phyloP scores from a whole-genome alignment of 2,113 vertebrate genomes.

The Tursiops truncatus region DNA sequence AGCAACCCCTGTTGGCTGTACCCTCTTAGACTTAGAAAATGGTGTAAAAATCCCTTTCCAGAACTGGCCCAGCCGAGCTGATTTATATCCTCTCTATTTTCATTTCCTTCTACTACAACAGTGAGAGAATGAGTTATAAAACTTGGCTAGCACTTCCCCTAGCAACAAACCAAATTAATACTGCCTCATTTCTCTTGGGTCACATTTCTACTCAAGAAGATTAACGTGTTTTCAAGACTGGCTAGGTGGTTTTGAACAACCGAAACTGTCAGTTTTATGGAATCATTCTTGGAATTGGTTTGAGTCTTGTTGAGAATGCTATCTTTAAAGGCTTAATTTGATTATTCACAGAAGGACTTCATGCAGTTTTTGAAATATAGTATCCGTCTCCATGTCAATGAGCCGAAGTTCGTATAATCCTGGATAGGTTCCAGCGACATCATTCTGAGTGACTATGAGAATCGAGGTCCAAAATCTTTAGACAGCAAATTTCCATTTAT shows the following conservation, averaged over 20 bases:
- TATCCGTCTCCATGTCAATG: slow-evolving; percentile 39
- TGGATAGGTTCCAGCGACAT: neutral
- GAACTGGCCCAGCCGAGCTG: neutral
- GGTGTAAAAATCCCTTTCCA: neutral
- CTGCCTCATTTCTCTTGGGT: neutral
- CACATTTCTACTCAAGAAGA: slow-evolving; percentile 33
- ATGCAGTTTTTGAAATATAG: slow-evolving; percentile 60
- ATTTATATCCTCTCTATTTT: neutral
- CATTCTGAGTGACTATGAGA: neutral
- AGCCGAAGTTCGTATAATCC: neutral
- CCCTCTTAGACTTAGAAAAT: neutral
- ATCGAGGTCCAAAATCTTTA: neutral
- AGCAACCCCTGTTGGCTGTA: neutral
- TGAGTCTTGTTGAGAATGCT: slow-evolving; percentile 15
- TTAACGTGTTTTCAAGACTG: slow-evolving; percentile 45
- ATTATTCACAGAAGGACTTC: slow-evolving; percentile 42
- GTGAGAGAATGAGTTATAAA: neutral
- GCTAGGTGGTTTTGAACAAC: slow-evolving; percentile 46
- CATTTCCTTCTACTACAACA: neutral
- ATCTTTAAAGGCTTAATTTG: slow-evolving; percentile 65
- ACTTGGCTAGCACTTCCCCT: neutral
- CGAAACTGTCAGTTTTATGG: slow-evolving; percentile 46
- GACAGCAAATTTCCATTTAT: neutral
- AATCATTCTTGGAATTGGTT: slow-evolving; percentile 58
- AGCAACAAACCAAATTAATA: slow-evolving; percentile 45